Base-by-base conservation (phyloP, 1,140 invertebrate genomes). In the Parapsyche elsis region DNA sequence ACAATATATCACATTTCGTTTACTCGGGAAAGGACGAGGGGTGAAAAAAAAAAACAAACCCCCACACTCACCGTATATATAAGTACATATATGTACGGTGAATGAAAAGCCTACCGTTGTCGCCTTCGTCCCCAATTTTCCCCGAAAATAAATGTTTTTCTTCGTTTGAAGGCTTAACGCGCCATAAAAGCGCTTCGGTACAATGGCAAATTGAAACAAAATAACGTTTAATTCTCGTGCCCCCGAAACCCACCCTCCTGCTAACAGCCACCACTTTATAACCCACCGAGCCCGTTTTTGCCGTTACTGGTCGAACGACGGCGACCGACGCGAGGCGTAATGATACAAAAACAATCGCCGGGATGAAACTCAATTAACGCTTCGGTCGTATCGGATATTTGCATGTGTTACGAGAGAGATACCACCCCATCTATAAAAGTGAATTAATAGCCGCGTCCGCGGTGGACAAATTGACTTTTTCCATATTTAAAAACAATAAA, bases 141-240 rank as follows among this genome's bases (percentile, higher is more conserved):
- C n/a, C 24, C 76, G 23, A 78, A 79, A 81, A 81, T 81, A 77
- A 80, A 82, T 80, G 78, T 82, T 82, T 80, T 82, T 61, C 78
- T 82, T 82, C 70, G 59, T 80, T 81, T 82, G 78, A 57, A 49
- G 75, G 74, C 74, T 78, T 64, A 46, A 53, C 49, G 26, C 49
- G 57, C 70, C 46, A 78, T 76, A 75, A 79, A 80, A 80, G 71
- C 46, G 53, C 70, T 73, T 59, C 78, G 16, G 75, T 76, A 76
- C 70, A 30, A 80, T 64, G 38, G 77, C 21, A 80, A 82, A 82
- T 80, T 79, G 73, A 82, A 82, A 80, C 78, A 82, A 82, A 82
- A 82, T 82, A 82, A 79, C 46, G 61, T 70, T 67, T 64, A 67
- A 67, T 77, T 70, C 76, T 10, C 24, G 23, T 23, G 71, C n/a